Conservation (phyloP, 2,888 invertebrate genomes). For the Tetropium fuscum region DNA sequence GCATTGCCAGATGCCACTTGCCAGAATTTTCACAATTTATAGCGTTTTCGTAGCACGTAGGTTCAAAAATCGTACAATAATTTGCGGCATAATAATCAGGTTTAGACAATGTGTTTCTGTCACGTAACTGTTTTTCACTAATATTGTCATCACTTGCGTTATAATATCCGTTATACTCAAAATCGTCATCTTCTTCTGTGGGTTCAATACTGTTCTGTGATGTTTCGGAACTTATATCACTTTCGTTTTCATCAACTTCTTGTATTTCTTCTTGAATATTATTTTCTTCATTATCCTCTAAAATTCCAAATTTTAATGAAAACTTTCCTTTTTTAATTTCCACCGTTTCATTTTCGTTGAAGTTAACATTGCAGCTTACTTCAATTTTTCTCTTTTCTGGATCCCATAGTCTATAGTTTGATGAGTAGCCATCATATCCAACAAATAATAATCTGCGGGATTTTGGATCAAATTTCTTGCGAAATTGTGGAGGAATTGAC, state of each 20-base stretch:
- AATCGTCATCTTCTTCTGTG: not conserved
- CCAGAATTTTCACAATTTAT: conserved; percentile 16
- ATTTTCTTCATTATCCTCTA: not conserved
- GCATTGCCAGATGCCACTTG: conserved; percentile 46
- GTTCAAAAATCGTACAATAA: conserved; percentile 20
- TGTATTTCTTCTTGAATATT: conserved; percentile 10
- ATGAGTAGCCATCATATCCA: conserved; percentile 41
- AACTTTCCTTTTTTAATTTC: conserved; percentile 11
- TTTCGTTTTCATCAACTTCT: not conserved
- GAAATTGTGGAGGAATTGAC: not conserved
- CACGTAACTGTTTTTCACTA: conserved; percentile 14
- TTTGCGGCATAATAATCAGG: conserved; percentile 7
- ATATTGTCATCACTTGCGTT: conserved; percentile 5
- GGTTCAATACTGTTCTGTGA: not conserved
- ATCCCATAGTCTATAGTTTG: conserved; percentile 33
- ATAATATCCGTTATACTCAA: conserved; percentile 4
- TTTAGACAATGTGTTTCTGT: conserved; percentile 16
- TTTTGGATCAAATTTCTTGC: not conserved
- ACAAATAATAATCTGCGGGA: not conserved
- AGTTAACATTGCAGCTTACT: conserved; percentile 30
- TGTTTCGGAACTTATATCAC: not conserved
- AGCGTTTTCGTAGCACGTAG: conserved; percentile 26
- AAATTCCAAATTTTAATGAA: not conserved
- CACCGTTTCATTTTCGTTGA: conserved; percentile 34
- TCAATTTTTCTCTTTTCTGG: conserved; percentile 40